Base-by-base conservation (phyloP, 2,797 vertebrate genomes). In the Fundulus diaphanus region DNA sequence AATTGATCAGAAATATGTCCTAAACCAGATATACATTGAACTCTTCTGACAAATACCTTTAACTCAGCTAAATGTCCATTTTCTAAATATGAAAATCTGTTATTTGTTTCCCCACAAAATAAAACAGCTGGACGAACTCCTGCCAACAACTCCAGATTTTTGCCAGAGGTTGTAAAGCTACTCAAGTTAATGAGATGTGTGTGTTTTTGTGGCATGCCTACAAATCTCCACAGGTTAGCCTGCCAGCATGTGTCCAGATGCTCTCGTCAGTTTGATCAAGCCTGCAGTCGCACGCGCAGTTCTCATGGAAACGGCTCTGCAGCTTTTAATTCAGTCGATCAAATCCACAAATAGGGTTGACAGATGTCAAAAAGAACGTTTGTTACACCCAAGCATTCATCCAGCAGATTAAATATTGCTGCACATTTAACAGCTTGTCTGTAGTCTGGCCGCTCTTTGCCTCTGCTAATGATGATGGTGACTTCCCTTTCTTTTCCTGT, bases 191-290 rank as follows among this genome's bases (percentile, higher is more conserved):
- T 59, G 54, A 78, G 37, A 33, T 65, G 35, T 68, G 71, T 70
- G 72, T 82, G 74, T 69, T 49, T 65, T 67, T 65, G 57, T 74
- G 59, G 33, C 67, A 51, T 61, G 66, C 37, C 57, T 77, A 49
- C 49, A 31, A 72, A 63, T 73, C 3, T 78, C 11, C 54, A 68
- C 42, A 18, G 72, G 68, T 68, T 72, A 35, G 42, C 15, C n/a
- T 80, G 77, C 49, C 72, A 77, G 76, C 59, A 52, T 76, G 81
- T 82, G 72, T 84, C 85, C 90, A 90, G 85, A 89, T 89, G 87
- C 90, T 88, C 0, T 3, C 76, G 81, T 79, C 72, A 88, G 61
- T 85, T 81, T 82, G 68, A 85, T 87, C 56, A 83, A 84, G 67
- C 72, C 65, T 44, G 22, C 44, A 76, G 70, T 52, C 48, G 63